Evolutionary conservation across 2,888 invertebrate genomes (phyloP), one percentile per base, ranked within the genome.

Genomic region (Tanypteryx hageni): DNA sequence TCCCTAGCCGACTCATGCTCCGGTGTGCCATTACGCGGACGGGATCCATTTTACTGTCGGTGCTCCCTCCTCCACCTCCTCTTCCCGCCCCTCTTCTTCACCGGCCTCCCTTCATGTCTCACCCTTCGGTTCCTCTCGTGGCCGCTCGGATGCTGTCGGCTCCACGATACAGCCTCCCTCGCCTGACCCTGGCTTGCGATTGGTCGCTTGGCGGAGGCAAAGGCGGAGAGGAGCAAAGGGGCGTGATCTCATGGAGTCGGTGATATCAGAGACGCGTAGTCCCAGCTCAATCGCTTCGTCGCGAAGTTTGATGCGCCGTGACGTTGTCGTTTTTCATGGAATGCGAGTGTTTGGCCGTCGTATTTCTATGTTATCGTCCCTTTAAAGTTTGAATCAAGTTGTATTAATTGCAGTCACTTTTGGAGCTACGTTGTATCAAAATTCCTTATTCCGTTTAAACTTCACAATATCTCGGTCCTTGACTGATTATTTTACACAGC

Each of bases 11-110:
- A 59, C 22, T n/a, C 31, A 27, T 58, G 59, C 61, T 86, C 86
- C 61, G 31, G 61, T 86, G 89, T 89, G 89, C 89, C 89, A 89
- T 89, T 89, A 89, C 89, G 89, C 89, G 89, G 89, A 31, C 68
- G 89, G 89, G 89, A 89, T 89, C 89, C 89, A 89, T 89, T 89
- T 89, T 89, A 89, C 89, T 89, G 89, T 64, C 64, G 68, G 89
- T 44, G 64, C 44, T 61, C n/a, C n/a, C 59, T 31, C 83, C 27
- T 27, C 61, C 59, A 58, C 59, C 58, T n/a, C 27, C 61, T 31
- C 16, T 18, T 44, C 64, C 64, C 31, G 44, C 61, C 89, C 86
- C 85, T 4, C 13, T 61, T 83, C 44, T 83, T 57, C 44, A 57
- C 56, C 83, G 44, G 56, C 56, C 83, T 83, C 83, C 83, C 57